Base-by-base conservation (phyloP, 2,797 vertebrate genomes). In the Sparidentex hasta region DNA sequence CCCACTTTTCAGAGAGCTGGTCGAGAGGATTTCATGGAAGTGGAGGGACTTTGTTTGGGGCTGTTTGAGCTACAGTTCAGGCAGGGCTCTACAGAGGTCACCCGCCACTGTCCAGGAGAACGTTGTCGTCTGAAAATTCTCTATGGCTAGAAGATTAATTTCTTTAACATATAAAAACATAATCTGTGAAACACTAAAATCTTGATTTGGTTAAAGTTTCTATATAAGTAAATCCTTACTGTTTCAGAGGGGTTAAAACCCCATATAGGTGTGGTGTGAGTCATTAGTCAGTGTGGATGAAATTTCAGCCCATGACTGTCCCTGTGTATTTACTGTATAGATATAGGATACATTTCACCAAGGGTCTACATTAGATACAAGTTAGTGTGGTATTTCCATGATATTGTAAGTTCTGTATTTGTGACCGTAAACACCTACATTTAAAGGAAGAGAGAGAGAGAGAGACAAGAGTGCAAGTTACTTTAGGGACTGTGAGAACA, bases 201-300 rank as follows among this genome's bases (percentile, higher is more conserved):
- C 46, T 68, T 63, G 38, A 58, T 81, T 70, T 84, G 71, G 71
- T 54, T 68, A 5, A 70, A 43, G 65, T 78, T 85, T 74, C 61
- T 82, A 21, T 68, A 50, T 69, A 50, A n/a, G 44, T 79, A 20
- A 72, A 65, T 76, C 25, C 16, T 76, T 41, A 52, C 51, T 1
- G 23, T 84, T 65, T 83, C 43, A 27, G 65, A 27, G 48, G 69
- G 82, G 69, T 67, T 69, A 27, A 48, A 78, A 48, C 46, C 51
- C 33, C 27, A 18, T 55, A 48, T 74, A 79, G 71, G 17, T 80
- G 65, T 92, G 78, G 63, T 70, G 82, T 93, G 87, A 88, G 54
- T 74, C 71, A 71, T 71, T 62, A 43, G 68, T 83, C 69, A 87
- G 47, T 73, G 81, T 88, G 74, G 73, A 80, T 63, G 84, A 51